Base-by-base conservation (phyloP, 2,888 invertebrate genomes). In the Brachyptera putata region DNA sequence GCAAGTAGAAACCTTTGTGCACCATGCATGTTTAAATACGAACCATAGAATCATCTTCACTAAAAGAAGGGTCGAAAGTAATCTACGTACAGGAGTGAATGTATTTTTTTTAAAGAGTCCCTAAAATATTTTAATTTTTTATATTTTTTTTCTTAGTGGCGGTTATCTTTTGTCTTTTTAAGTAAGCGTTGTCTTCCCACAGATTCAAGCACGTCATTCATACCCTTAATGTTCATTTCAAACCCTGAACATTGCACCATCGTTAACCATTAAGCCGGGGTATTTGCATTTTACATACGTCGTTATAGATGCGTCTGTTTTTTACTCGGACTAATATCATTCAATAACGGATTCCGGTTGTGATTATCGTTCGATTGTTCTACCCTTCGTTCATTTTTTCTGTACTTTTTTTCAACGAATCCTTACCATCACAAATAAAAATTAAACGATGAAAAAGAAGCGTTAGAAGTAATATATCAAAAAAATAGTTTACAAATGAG, bases 31-130 rank as follows among this genome's bases (percentile, higher is more conserved):
- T 57, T 57, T 61, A 61, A 61, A 61, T 61, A 61, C 49, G 57
- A 48, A 34, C 53, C 61, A 57, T 57, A n/a, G n/a, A n/a, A 34
- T 57, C 57, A 46, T 34, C 48, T 57, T 57, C 48, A 48, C 34
- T 48, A n/a, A 24, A n/a, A 22, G 25, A 36, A 46, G 43, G 53
- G 34, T 36, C 30, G 16, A 18, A 18, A 34, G 36, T 53, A 53
- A 59, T 59, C 53, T 41, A 22, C 22, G 59, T 25, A 13, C 16
- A 37, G 16, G 43, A 49, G 24, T 30, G 37, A 39, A 59, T 53
- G 80, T 81, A 66, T 66, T 41, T 55, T 56, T 34, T 36, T 18
- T 18, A 1, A n/a, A n/a, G n/a, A n/a, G n/a, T n/a, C 7, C 21
- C 53, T 22, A 13, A 14, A 36, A 53, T 34, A 36, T 34, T 53